Conservation (phyloP, 2,113 vertebrate species). For the Trinectes maculatus region DNA sequence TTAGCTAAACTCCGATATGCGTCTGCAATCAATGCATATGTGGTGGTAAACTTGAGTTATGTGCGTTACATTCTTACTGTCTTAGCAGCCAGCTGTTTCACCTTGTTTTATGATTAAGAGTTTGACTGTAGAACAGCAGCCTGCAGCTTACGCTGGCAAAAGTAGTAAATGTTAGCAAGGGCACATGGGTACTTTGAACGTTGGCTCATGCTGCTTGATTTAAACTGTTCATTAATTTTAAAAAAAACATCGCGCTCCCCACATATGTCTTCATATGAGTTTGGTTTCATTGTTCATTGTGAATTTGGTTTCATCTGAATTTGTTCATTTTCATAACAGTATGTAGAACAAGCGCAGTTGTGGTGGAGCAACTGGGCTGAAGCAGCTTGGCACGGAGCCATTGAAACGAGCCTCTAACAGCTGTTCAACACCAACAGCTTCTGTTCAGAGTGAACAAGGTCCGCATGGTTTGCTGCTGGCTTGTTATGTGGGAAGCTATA, state of each 20-base stretch:
- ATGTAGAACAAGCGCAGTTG: constrained; percentile 24
- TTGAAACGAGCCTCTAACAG: constrained; percentile 34
- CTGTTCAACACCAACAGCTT: constrained; percentile 25
- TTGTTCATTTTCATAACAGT: not conserved
- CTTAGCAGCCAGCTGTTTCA: not conserved
- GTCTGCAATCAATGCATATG: not conserved
- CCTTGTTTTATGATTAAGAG: rapidly evolving
- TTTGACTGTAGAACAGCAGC: not conserved
- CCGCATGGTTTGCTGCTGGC: too few species aligned
- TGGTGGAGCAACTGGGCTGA: not conserved
- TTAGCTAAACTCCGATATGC: not conserved
- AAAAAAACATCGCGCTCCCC: too few species aligned
- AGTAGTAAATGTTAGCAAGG: constrained; percentile 27
- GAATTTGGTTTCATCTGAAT: too few species aligned
- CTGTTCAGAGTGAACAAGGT: not conserved
- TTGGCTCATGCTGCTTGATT: constrained; percentile 37
- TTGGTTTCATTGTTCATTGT: too few species aligned
- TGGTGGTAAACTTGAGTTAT: not conserved
- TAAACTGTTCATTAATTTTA: not conserved
- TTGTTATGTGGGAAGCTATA: too few species aligned
- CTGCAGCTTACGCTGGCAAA: not conserved
- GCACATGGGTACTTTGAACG: constrained; percentile 43
- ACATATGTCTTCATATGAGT: too few species aligned
- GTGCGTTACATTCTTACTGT: rapidly evolving
- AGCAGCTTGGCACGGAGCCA: not conserved